These are phyloP conservation scores for Gyps fulvus DNA, from an alignment of 2,113 vertebrate genomes.

Conservation along the genomic window DNA sequence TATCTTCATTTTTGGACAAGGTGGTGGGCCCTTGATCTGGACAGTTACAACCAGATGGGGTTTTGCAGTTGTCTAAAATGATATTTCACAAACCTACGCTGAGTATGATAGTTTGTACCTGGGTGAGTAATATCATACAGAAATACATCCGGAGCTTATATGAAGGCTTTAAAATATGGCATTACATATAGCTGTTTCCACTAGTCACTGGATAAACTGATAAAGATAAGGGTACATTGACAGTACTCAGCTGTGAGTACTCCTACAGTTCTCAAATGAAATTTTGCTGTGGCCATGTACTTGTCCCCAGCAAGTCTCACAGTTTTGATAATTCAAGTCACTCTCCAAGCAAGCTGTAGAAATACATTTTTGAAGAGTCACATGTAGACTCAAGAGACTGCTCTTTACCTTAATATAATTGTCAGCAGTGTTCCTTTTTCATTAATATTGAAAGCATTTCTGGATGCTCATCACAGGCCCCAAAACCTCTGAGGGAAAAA, in stretches of 20 bases:
- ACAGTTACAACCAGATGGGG: neutral
- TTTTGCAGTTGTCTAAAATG: neutral
- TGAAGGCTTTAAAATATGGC: neutral
- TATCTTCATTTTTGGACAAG: neutral
- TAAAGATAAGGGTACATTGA: fast-evolving
- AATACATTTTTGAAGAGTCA: neutral
- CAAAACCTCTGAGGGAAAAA: neutral
- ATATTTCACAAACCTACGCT: neutral
- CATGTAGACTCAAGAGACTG: neutral
- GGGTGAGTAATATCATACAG: neutral
- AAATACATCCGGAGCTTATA: neutral
- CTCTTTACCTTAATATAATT: neutral
- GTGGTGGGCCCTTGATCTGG: neutral
- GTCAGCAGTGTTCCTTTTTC: neutral
- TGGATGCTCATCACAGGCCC: neutral
- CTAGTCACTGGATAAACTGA: neutral
- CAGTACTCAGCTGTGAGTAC: neutral
- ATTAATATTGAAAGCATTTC: neutral
- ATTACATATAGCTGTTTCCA: neutral
- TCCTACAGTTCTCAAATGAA: neutral
- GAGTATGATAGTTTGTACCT: neutral
- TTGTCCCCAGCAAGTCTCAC: neutral
- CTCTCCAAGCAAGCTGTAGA: neutral
- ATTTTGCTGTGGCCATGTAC: neutral
- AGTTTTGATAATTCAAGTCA: neutral